These are phyloP conservation scores for Holcopasites calliopsidis DNA, from an alignment of 1,140 invertebrate genomes.

Conservation along the genomic window DNA sequence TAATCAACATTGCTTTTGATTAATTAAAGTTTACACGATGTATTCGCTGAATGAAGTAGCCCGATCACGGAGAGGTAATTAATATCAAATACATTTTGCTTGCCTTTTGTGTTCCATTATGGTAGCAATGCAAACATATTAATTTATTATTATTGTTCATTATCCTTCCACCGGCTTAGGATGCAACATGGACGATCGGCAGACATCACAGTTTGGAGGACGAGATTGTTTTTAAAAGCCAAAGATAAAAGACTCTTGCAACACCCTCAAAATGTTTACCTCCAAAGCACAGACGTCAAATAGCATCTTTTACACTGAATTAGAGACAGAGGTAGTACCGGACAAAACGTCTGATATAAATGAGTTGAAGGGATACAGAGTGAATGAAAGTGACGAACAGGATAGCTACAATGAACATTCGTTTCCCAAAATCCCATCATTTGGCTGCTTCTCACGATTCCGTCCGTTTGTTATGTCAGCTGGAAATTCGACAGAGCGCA, in stretches of 20 bases:
- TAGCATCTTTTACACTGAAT: constrained; percentile 76
- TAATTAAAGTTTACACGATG: not conserved
- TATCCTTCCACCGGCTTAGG: constrained; percentile 52
- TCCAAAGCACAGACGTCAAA: constrained; percentile 70
- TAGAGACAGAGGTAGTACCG: constrained; percentile 60
- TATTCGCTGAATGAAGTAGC: not conserved
- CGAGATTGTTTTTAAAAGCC: constrained; percentile 69
- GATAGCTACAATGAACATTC: constrained; percentile 68
- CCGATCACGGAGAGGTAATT: not conserved
- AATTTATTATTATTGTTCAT: not conserved
- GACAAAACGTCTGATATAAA: constrained; percentile 61
- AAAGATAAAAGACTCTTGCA: constrained; percentile 62
- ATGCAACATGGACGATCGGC: constrained; percentile 76
- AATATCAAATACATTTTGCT: not conserved
- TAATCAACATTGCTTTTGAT: not conserved
- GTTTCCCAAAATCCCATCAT: constrained; percentile 73
- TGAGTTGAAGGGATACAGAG: constrained; percentile 66
- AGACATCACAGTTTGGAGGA: constrained; percentile 74
- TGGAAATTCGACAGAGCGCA: constrained; percentile 62
- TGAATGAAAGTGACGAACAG: constrained; percentile 64
- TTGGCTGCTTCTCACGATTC: constrained; percentile 74
- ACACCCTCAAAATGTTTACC: constrained; percentile 75
- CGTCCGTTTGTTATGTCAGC: constrained; percentile 76
- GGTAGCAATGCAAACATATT: not conserved
- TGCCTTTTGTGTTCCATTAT: not conserved